Evolutionary conservation across 2,113 vertebrate genomes (phyloP).

Genomic region (Trematomus loennbergii): DNA sequence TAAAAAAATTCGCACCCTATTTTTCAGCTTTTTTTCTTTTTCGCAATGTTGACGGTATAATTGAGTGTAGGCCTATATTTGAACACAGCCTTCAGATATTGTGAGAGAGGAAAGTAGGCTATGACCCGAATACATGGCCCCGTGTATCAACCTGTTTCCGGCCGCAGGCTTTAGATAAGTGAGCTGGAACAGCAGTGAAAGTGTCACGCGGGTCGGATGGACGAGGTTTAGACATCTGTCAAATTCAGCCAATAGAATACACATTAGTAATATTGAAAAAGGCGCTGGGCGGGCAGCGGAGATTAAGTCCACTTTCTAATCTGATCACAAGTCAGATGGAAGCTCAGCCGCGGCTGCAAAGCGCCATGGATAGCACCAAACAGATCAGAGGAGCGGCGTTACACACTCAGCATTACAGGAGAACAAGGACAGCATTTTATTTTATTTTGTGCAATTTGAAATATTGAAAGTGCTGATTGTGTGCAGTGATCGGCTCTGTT

Average conservation of each 20-base stretch:
- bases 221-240: conserved; percentile 58
- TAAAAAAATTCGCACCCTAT: not conserved
- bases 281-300: not conserved
- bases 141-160: not conserved
- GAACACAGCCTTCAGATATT: not conserved
- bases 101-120: not conserved
- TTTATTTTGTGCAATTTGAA: not conserved
- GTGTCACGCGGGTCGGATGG: conserved; percentile 5
- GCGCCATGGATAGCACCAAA: conserved; percentile 22
- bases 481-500: not conserved
- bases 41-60: too few species aligned
- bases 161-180: not conserved
- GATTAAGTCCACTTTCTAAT: conserved; percentile 50
- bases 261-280: conserved; percentile 44
- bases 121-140: not conserved
- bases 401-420: not conserved
- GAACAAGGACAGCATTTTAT: not conserved
- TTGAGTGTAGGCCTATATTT: not conserved
- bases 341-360: conserved; percentile 11
- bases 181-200: conserved; percentile 9
- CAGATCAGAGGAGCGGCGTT: not conserved
- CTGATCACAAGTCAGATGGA: conserved; percentile 30
- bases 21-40: not conserved
- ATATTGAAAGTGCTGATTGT: not conserved
- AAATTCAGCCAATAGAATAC: conserved; percentile 43